These are phyloP conservation scores for Muscina levida DNA, from an alignment of 2,888 invertebrate species.

Conservation along the genomic window DNA sequence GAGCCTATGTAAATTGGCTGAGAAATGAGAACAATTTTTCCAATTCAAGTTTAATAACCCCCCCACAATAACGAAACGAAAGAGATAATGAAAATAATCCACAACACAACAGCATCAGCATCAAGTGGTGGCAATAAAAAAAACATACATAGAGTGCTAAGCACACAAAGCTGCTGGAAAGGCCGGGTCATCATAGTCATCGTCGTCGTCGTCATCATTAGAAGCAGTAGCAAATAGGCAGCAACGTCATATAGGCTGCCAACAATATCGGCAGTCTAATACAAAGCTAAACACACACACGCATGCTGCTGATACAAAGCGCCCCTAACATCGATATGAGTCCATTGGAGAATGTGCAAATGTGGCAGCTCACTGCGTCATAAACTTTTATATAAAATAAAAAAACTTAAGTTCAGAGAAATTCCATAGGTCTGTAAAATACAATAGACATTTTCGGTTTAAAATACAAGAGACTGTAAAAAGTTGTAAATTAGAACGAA, in stretches of 20 bases:
- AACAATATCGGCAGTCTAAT: no score
- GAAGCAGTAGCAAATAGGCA: neutral
- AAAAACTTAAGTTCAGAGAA: conserved; percentile 13
- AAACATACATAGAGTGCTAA: neutral
- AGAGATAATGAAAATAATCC: conserved; percentile 24
- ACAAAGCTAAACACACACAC: no score
- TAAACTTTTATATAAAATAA: no score
- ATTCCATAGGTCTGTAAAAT: neutral
- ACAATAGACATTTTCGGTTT: no score
- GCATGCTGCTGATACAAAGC: neutral
- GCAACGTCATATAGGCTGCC: neutral
- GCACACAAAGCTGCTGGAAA: conserved; percentile 26
- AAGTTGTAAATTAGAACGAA: conserved; percentile 15
- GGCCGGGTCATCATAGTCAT: neutral
- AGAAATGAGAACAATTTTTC: conserved; percentile 54
- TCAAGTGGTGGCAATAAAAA: conserved; percentile 55
- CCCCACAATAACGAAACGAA: neutral
- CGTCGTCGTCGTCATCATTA: conserved; percentile 10
- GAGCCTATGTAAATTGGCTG: conserved; percentile 47
- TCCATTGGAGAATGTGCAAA: conserved; percentile 9
- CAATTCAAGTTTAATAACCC: conserved; percentile 61
- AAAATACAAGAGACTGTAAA: no score
- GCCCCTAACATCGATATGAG: no score
- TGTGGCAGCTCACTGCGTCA: conserved; percentile 50
- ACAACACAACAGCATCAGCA: conserved; percentile 6